A percentile compares a stretch with the other conserved stretches of the same genome.
Evolutionary conservation across 2,113 vertebrate genomes (phyloP).

Genomic region (Hippopotamus amphibius): DNA sequence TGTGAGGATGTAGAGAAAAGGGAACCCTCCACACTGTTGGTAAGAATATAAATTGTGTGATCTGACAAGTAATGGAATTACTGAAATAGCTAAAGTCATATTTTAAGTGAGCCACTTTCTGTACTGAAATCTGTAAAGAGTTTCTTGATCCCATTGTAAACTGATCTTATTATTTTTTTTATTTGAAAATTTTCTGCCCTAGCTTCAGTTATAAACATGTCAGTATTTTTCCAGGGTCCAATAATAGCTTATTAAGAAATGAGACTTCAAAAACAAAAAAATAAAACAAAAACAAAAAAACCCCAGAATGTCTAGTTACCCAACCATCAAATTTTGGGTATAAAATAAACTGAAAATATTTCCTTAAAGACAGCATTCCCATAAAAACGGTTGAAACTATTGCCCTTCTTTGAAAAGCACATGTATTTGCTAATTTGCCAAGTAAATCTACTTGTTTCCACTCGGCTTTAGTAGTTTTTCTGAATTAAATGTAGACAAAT

Average conservation of each 20-base stretch:
- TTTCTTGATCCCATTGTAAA: slow-evolving; percentile 4
- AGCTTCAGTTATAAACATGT: slow-evolving; percentile 31
- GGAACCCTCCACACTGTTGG: background rate
- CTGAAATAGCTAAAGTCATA: slow-evolving; percentile 49
- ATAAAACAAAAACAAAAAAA: background rate
- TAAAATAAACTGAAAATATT: background rate
- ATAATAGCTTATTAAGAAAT: slow-evolving; percentile 48
- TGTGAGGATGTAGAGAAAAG: background rate
- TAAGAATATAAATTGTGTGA: background rate
- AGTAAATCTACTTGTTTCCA: slow-evolving; percentile 16
- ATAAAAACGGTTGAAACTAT: background rate
- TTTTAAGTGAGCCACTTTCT: background rate
- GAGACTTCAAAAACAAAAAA: background rate
- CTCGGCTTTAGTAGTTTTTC: slow-evolving; percentile 56
- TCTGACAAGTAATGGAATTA: slow-evolving; percentile 31
- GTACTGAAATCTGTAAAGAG: slow-evolving; percentile 31
- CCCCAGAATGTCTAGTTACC: background rate
- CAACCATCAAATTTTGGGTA: background rate
- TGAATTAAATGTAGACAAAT: slow-evolving; percentile 18
- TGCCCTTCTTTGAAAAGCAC: background rate
- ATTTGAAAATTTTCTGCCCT: slow-evolving; percentile 10
- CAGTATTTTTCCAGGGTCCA: background rate
- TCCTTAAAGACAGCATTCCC: slow-evolving; percentile 17
- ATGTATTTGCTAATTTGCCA: slow-evolving; percentile 8
- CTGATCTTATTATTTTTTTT: slow-evolving; percentile 23